Base-by-base conservation (phyloP, 2,888 invertebrate species). In the Eupithecia tripunctaria region DNA sequence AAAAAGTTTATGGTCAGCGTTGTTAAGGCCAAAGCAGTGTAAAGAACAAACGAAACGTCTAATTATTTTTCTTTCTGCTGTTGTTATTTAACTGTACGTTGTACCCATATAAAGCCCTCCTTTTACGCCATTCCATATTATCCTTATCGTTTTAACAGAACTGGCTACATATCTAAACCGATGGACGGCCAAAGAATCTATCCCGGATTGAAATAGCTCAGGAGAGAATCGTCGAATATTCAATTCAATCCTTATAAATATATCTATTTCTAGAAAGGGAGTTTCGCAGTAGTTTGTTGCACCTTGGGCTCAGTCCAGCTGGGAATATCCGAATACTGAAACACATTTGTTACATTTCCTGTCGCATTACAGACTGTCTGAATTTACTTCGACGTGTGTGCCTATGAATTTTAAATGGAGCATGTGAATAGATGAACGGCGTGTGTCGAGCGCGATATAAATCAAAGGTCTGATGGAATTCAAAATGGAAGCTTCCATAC, bases 341-440 rank as follows among this genome's bases (percentile, higher is more conserved):
- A 85, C 86, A 86, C 84, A 84, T 86, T 83, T 82, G 83, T 80
- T 82, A 85, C 85, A 83, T 88, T 86, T 85, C 85, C 84, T 79
- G 83, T 86, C 84, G 82, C 82, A 85, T 88, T 88, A 87, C 83
- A 81, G 82, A 84, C 82, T 83, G 81, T 84, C 83, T 84, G 82
- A 81, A 83, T 84, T 78, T 78, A 74, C 63, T 69, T 73, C 69
- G 71, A 69, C 71, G 68, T 76, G 71, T 75, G 67, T 67, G 67
- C 66, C 67, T 73, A 71, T 75, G 67, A 72, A 77, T 77, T 69
- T 65, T 76, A 71, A 75, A 77, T 76, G 72, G 71, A 59, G n/a
- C 29, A 67, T 64, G 69, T 63, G 67, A 69, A 71, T 67, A 71
- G 71, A 71, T 67, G 64, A 68, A 51, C 59, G 64, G 25, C 41